phyloP scores from a whole-genome alignment of 2,888 invertebrate genomes.

The Idaea aversata region DNA sequence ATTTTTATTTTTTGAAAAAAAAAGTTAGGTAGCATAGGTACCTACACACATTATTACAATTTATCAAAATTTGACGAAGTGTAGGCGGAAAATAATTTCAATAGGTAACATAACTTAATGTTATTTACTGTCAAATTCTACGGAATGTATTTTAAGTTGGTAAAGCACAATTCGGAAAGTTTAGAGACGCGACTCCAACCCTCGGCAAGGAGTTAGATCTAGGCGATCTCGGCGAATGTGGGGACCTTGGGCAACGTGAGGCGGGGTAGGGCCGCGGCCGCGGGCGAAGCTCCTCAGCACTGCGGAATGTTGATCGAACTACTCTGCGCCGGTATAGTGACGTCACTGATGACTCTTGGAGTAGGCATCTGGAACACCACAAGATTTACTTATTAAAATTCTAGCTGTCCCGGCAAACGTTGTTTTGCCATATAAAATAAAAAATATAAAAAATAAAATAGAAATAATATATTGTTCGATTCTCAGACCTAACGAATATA shows the following conservation, averaged over 20 bases:
- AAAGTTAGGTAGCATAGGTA: too few relatives aligned
- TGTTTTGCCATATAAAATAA: too few relatives aligned
- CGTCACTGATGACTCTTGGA: constrained; percentile 62
- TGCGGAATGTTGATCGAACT: constrained; percentile 57
- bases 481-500: too few relatives aligned
- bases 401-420: too few relatives aligned
- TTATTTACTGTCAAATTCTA: neutral
- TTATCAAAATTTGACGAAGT: too few relatives aligned
- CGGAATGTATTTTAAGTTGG: constrained; percentile 21
- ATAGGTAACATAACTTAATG: neutral
- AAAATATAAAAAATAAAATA: too few relatives aligned
- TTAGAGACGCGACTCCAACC: constrained; percentile 50
- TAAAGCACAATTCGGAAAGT: constrained; percentile 42
- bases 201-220: constrained; percentile 60
- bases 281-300: constrained; percentile 63
- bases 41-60: too few relatives aligned
- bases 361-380: constrained; percentile 55
- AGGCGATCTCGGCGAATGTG: constrained; percentile 41
- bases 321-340: constrained; percentile 60
- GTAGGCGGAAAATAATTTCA: neutral
- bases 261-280: constrained; percentile 59
- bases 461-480: too few relatives aligned
- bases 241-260: constrained; percentile 36
- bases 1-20: too few relatives aligned
- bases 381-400: too few relatives aligned